Evolutionary conservation across 2,797 vertebrate species (phyloP).

Genomic region (Coreius guichenoti): DNA sequence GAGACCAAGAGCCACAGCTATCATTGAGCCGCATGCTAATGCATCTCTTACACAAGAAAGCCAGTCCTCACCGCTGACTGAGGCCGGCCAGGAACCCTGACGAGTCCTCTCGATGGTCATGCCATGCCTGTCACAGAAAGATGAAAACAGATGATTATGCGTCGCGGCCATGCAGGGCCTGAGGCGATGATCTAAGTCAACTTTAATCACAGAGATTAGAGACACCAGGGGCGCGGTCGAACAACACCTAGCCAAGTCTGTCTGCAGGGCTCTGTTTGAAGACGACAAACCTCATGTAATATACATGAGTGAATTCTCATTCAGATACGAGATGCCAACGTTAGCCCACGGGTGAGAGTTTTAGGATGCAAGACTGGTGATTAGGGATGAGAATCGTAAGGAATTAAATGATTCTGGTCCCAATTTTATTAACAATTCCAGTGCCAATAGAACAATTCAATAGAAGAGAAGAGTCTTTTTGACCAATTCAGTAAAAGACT

Average conservation of each 20-base stretch:
- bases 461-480: background rate
- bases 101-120: constrained; percentile 15
- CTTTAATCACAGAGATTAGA: constrained; percentile 55
- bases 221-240: constrained; percentile 33
- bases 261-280: constrained; percentile 40
- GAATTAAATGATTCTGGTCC: background rate
- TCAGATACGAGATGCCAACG: constrained; percentile 1
- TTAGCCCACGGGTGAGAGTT: background rate
- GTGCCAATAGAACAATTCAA: background rate
- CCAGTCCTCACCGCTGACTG: constrained; percentile 28
- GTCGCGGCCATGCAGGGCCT: background rate
- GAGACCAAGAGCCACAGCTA: constrained; percentile 6
- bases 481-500: background rate
- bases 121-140: constrained; percentile 15
- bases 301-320: constrained; percentile 49
- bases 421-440: background rate
- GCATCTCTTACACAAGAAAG: constrained; percentile 5
- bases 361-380: background rate
- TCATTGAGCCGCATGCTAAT: constrained; percentile 50
- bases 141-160: constrained; percentile 44
- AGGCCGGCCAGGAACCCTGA: constrained; percentile 14
- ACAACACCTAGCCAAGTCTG: constrained; percentile 39
- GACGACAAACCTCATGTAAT: constrained; percentile 47
- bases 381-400: background rate
- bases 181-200: constrained; percentile 38